These are phyloP conservation scores for Imbricaverruca yamaguchii DNA, from an alignment of 2,888 invertebrate species.

Conservation along the genomic window DNA sequence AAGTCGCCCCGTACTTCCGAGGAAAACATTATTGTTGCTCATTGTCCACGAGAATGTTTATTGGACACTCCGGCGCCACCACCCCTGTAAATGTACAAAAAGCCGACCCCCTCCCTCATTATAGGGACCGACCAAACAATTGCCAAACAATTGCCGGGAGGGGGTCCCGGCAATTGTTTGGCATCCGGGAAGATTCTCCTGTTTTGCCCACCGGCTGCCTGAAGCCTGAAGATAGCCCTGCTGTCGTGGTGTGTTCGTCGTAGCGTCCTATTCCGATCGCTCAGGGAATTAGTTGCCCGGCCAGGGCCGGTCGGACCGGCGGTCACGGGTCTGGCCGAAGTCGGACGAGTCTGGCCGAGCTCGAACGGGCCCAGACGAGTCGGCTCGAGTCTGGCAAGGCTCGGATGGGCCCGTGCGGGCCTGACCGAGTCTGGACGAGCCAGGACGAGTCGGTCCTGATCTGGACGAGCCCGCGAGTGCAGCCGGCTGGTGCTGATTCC, in stretches of 20 bases:
- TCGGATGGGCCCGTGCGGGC: no score
- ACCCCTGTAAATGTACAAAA: not conserved
- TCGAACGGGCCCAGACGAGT: no score
- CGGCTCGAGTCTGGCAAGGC: no score
- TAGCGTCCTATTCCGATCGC: not conserved
- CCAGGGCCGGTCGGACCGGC: no score
- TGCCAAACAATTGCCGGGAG: no score
- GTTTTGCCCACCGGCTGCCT: not conserved
- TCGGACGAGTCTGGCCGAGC: no score
- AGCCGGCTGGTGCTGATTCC: not conserved
- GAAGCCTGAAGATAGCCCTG: no score
- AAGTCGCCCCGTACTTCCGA: no score
- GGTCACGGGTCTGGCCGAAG: no score
- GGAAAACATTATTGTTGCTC: no score
- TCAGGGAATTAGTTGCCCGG: not conserved
- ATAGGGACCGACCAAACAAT: no score
- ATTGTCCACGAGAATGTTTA: no score
- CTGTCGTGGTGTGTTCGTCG: not conserved
- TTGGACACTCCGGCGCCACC: not conserved
- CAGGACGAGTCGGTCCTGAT: not conserved
- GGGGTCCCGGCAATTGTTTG: not conserved
- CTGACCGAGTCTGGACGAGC: not conserved
- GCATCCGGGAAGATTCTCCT: not conserved
- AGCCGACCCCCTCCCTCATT: not conserved
- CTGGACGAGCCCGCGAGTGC: not conserved